A percentile compares a stretch with the other conserved stretches of the same genome.
Evolutionary conservation across 1,140 invertebrate genomes (phyloP).

Genomic region (Trichogramma pretiosum): DNA sequence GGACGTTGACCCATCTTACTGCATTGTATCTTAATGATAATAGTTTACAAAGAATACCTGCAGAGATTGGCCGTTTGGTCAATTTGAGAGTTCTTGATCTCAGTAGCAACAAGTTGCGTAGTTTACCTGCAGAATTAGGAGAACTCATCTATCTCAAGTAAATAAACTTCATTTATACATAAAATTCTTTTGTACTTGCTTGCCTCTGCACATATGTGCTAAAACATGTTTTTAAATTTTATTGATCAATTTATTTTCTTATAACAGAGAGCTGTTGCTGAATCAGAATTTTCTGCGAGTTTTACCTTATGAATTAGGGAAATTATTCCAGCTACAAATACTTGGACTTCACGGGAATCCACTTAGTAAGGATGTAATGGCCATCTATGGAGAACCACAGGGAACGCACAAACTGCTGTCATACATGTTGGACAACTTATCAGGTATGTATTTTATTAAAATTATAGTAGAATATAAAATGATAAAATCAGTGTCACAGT

Average conservation of each 20-base stretch:
- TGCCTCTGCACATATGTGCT: neutral
- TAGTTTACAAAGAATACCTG: constrained; percentile 74
- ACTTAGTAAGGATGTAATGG: constrained; percentile 82
- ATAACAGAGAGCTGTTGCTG: constrained; percentile 80
- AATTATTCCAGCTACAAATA: constrained; percentile 90
- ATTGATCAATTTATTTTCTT: neutral
- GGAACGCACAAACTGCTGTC: constrained; percentile 89
- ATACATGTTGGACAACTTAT: constrained; percentile 88
- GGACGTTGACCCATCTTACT: constrained; percentile 83
- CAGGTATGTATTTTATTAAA: constrained; percentile 59
- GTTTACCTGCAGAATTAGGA: constrained; percentile 88
- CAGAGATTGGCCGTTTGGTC: constrained; percentile 75
- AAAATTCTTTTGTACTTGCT: neutral
- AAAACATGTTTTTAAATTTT: neutral
- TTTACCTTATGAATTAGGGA: constrained; percentile 94
- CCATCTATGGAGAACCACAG: constrained; percentile 84
- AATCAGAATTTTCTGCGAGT: constrained; percentile 89
- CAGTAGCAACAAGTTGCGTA: constrained; percentile 87
- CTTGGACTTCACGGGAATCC: constrained; percentile 90
- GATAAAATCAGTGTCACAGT: no score
- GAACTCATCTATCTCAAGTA: constrained; percentile 87
- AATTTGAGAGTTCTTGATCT: constrained; percentile 84
- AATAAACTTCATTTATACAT: no score
- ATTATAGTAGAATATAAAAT: constrained; percentile 1
- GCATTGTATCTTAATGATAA: constrained; percentile 93